Base-by-base conservation (phyloP, 2,888 invertebrate species). In the Acanthococcus lagerstroemiae region DNA sequence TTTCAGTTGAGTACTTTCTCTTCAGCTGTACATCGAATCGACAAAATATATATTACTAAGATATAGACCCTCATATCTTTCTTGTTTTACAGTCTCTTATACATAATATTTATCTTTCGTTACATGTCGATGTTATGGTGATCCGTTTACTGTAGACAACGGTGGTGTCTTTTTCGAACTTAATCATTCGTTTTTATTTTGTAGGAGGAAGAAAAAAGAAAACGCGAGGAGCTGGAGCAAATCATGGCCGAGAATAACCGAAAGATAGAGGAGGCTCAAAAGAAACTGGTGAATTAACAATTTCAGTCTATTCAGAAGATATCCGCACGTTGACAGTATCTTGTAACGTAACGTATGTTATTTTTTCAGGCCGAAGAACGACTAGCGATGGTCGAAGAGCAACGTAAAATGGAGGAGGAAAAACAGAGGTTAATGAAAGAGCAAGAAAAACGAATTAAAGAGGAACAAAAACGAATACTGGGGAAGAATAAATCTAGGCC, bases 161-260 rank as follows among this genome's bases (percentile, higher is more conserved):
- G n/a, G n/a, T n/a, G n/a, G n/a, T n/a, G n/a, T n/a, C n/a, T n/a
- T 19, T 52, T 52, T 22, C 52, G 15, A 52, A 52, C 19, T 4
- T 52, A 22, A 48, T 19, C n/a, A 9, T 52, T 52, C 24, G 22
- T 48, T 19, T 48, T 78, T 79, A 78, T 82, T 80, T 85, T 84
- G 84, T 90, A 96, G 95, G 95, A 95, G 83, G 95, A 94, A 84
- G 95, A 96, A 82, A 85, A 86, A 79, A 86, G 88, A 81, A 95
- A 95, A 81, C 87, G 93, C 74, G 90, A 92, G 83, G 92, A 94
- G 80, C 83, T 95, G 77, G 95, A 95, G 81, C 85, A 86, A 79
- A 95, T 95, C 80, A 87, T 95, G 85, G 93, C 92, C 74, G 95
- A 96, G 82, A 96, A 96, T 82, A 95, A 95, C 83, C 85, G 84